A percentile compares a stretch with the other conserved stretches of the same genome.
Conservation (phyloP, 2,888 invertebrate species). For the Chrysomela aeneicollis region DNA sequence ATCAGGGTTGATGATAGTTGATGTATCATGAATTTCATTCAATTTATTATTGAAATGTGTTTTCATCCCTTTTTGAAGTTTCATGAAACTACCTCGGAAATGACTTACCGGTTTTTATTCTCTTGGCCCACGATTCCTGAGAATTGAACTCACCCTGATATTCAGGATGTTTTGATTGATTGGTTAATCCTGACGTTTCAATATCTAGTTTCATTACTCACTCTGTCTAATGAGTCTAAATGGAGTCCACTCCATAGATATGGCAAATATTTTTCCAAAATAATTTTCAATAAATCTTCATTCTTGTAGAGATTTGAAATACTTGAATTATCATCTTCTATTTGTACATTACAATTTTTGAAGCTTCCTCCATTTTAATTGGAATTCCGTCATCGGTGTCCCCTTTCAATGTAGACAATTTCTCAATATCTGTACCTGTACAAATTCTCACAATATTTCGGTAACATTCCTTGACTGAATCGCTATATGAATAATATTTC, state of each 20-base stretch:
- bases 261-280: conserved; percentile 16
- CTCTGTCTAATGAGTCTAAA: background rate
- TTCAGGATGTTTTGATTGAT: no score
- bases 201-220: no score
- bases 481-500: background rate
- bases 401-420: background rate
- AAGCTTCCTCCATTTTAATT: background rate
- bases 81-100: no score
- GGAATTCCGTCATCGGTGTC: background rate
- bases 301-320: conserved; percentile 7
- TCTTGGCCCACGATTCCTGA: no score
- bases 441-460: background rate
- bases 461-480: background rate
- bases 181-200: no score
- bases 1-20: no score
- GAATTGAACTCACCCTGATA: no score
- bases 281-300: conserved; percentile 6
- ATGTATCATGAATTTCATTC: no score
- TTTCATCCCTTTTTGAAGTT: no score
- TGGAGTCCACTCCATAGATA: conserved; percentile 12
- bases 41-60: no score
- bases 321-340: no score
- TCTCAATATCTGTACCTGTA: background rate
- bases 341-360: background rate
- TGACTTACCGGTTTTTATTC: no score